phyloP scores from a whole-genome alignment of 92 coral and sea anemone genomes.

The Actinernus sp. region DNA sequence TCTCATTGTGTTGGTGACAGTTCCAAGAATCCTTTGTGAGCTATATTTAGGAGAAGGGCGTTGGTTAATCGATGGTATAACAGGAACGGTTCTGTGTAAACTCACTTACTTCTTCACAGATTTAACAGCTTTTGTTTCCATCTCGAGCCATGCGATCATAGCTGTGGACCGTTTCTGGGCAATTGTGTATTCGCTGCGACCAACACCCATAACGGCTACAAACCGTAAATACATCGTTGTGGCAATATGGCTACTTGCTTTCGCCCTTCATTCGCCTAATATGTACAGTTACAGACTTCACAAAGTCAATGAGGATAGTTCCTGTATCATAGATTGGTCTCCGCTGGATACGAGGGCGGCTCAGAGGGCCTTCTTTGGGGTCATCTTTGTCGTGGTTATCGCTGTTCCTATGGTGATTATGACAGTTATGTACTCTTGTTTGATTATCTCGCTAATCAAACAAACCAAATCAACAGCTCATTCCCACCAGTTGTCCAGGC shows the following conservation, averaged over 20 bases:
- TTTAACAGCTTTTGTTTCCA: slow-evolving; percentile 1
- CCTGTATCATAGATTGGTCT: slow-evolving; percentile 13
- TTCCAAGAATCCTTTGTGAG: slow-evolving; percentile 5
- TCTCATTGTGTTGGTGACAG: slow-evolving; percentile 2
- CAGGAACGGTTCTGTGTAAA: slow-evolving; percentile 9
- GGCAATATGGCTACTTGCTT: slow-evolving; percentile 11
- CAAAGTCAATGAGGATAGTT: not conserved
- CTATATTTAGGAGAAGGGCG: slow-evolving; percentile 4
- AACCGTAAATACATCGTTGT: slow-evolving; percentile 15
- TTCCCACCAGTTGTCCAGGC: not conserved
- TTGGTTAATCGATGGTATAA: not conserved
- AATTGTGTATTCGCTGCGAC: slow-evolving; percentile 9
- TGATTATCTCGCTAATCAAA: slow-evolving; percentile 5
- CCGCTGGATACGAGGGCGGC: slow-evolving; percentile 14
- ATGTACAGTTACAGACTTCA: slow-evolving; percentile 3
- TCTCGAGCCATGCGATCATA: slow-evolving; percentile 12
- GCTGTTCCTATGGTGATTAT: slow-evolving; percentile 12
- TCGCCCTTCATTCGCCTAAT: slow-evolving; percentile 10
- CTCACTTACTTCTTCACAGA: slow-evolving; percentile 4
- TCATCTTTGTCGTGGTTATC: slow-evolving; percentile 10
- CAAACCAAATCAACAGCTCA: not conserved
- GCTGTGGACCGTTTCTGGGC: slow-evolving; percentile 34
- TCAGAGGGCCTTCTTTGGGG: not conserved
- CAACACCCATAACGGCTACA: slow-evolving; percentile 4
- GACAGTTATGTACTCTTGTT: slow-evolving; percentile 10